Evolutionary conservation across 1,140 invertebrate genomes (phyloP).

Genomic region (Oryctes rhinoceros): DNA sequence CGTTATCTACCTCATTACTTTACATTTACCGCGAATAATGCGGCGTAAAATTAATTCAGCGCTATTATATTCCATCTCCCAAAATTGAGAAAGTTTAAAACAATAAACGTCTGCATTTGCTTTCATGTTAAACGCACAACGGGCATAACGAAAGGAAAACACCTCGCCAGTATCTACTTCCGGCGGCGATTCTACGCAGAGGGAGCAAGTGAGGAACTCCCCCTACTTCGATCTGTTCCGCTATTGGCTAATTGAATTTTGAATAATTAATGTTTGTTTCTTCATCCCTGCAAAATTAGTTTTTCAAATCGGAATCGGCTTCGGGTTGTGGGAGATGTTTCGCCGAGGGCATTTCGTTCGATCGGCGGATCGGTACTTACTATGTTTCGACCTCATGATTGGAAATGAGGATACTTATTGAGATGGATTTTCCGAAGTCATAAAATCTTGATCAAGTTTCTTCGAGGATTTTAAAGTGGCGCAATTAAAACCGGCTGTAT

Average conservation of each 20-base stretch:
- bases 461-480: not conserved
- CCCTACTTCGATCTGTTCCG: not conserved
- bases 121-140: slow-evolving; percentile 15
- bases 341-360: not conserved
- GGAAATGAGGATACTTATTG: not conserved
- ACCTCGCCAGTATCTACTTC: slow-evolving; percentile 13
- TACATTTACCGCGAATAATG: too few species aligned
- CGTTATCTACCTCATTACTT: too few species aligned
- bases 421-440: not conserved
- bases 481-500: not conserved
- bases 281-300: slow-evolving; percentile 27
- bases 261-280: slow-evolving; percentile 30
- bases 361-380: not conserved
- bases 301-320: slow-evolving; percentile 3
- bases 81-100: slow-evolving; percentile 28
- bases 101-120: slow-evolving; percentile 30
- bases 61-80: not conserved
- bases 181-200: not conserved
- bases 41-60: not conserved
- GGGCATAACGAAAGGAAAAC: slow-evolving; percentile 25
- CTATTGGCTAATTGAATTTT: slow-evolving; percentile 24
- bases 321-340: not conserved
- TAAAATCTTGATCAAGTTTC: slow-evolving; percentile 16
- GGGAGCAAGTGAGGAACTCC: not conserved
- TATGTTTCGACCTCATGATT: not conserved